Conservation (phyloP, 2,888 invertebrate species). For the Eupeodes latifasciatus region DNA sequence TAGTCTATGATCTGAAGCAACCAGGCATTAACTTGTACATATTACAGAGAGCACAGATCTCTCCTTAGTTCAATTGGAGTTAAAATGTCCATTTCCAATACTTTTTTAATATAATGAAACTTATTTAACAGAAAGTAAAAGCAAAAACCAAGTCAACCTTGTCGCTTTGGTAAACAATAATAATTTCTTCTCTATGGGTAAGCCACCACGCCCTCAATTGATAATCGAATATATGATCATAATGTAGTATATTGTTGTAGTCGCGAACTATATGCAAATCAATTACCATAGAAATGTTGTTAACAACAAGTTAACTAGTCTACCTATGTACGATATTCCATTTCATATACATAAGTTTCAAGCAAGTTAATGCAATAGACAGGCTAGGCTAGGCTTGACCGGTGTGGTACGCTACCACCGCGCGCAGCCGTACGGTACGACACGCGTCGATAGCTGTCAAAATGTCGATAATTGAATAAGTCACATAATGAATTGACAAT, state of each 20-base stretch:
- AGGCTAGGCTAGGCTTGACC: neutral
- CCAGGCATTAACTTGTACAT: neutral
- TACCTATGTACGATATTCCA: neutral
- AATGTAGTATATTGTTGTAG: neutral
- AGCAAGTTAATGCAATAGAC: too few species aligned
- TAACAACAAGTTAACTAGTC: constrained; percentile 37
- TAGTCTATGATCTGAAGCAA: neutral
- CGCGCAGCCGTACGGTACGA: neutral
- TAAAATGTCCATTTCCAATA: neutral
- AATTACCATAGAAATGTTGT: constrained; percentile 64
- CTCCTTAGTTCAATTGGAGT: neutral
- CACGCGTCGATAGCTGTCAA: constrained; percentile 61
- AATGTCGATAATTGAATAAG: constrained; percentile 64
- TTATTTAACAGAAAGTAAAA: constrained; percentile 64
- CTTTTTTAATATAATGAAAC: neutral
- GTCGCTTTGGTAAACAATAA: constrained; percentile 30
- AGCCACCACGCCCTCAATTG: constrained; percentile 25
- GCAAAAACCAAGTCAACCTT: constrained; percentile 50
- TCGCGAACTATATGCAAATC: constrained; percentile 52
- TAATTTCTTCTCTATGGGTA: constrained; percentile 39
- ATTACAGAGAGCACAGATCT: neutral
- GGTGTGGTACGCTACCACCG: neutral
- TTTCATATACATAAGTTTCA: neutral
- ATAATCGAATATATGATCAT: neutral
- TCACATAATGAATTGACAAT: constrained; percentile 35